Base-by-base conservation (phyloP, 1,140 invertebrate genomes). In the Portunus trituberculatus region DNA sequence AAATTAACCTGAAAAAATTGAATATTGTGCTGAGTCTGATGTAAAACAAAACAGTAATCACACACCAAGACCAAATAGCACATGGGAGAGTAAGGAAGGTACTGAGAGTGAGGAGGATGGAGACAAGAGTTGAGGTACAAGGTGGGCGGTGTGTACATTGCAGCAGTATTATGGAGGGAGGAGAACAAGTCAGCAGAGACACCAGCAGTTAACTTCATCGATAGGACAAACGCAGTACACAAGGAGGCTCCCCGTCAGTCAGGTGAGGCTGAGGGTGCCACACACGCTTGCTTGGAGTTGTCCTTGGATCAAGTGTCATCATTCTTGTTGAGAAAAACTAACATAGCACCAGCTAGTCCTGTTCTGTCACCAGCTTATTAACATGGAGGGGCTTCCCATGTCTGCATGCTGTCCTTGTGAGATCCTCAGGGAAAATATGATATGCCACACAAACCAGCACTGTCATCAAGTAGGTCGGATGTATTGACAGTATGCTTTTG, bases 161-260 rank as follows among this genome's bases (percentile, higher is more conserved):
- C 93, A 94, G 93, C 93, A 89, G 76, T 39, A 91, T 32, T 94
- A 94, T 83, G 93, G 93, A 76, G 88, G 87, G 59, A 76, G 86
- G 28, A 94, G 93, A 94, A 59, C 84, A 52, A 94, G 87, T 59
- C 93, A 94, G 10, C 87, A 25, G 87, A 94, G 93, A 39, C 93
- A 89, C n/a, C 92, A 45, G 45, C 46, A 94, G 87, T 93, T 52
- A 52, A 52, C 25, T 46, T 94, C 93, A 0, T 39, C 93, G 82
- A 14, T 94, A 94, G 93, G 45, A 31, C 89, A 94, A 87, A 94
- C 20, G 87, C 86, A 94, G 45, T 94, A 94, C 59, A 89, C 59
- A 39, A 90, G 93, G 90, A 90, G 87, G 59, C 67, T 94, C 59
- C 84, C 93, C 87, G 90, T n/a, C 29, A 12, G 46, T 76, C 93